These are phyloP conservation scores for Orchesellides sinensis DNA, from an alignment of 2,888 invertebrate genomes.

Conservation along the genomic window DNA sequence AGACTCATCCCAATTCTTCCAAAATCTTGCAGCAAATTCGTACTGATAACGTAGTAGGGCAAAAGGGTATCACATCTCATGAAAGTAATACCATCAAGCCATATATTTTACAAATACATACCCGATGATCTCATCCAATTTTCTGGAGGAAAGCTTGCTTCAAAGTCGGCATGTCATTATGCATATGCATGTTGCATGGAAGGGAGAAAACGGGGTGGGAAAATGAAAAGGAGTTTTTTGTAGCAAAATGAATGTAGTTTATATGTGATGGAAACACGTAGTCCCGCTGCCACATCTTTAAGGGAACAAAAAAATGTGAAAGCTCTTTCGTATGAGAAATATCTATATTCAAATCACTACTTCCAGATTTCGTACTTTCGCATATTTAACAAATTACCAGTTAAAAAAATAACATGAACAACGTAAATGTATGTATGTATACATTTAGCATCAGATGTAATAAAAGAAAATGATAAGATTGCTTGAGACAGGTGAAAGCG, in stretches of 20 bases:
- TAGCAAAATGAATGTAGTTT: too few species aligned
- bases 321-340: not conserved
- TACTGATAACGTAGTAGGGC: too few species aligned
- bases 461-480: constrained; percentile 3
- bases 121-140: too few species aligned
- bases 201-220: too few species aligned
- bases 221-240: too few species aligned
- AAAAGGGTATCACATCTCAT: not conserved
- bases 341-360: not conserved
- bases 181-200: too few species aligned
- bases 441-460: not conserved
- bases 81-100: constrained; percentile 1
- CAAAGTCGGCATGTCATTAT: too few species aligned
- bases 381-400: not conserved
- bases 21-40: not conserved
- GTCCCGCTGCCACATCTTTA: too few species aligned
- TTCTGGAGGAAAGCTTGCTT: too few species aligned
- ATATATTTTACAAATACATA: too few species aligned
- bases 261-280: too few species aligned
- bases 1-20: not conserved
- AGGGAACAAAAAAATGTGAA: too few species aligned
- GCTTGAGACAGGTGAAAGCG: constrained; percentile 16
- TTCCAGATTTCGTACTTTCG: not conserved
- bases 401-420: not conserved
- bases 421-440: not conserved